Evolutionary conservation across 2,888 invertebrate species (phyloP).

Genomic region (Dichetophora obliterata): DNA sequence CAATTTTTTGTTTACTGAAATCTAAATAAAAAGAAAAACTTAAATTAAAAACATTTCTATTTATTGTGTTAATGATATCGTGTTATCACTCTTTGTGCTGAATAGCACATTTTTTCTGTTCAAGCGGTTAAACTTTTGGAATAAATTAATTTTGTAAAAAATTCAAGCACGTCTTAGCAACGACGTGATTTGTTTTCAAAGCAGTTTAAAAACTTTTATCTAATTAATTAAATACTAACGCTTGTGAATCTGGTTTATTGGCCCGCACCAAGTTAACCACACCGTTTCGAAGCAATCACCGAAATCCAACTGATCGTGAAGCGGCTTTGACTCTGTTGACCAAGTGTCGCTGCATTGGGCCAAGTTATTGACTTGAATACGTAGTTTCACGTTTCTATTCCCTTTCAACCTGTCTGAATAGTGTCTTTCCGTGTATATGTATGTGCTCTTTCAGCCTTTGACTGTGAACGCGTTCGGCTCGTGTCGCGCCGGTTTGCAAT

Average conservation of each 20-base stretch:
- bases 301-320: conserved; percentile 1
- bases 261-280: not conserved
- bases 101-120: not conserved
- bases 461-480: not conserved
- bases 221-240: not conserved
- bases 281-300: conserved; percentile 1
- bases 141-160: not conserved
- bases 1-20: not conserved
- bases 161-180: conserved; percentile 13
- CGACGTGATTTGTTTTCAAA: conserved; percentile 3
- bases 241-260: not conserved
- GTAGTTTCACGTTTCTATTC: too few species aligned
- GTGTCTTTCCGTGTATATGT: too few species aligned
- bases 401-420: too few species aligned
- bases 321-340: not conserved
- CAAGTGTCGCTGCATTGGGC: not conserved
- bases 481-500: conserved; percentile 4
- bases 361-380: too few species aligned
- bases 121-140: not conserved
- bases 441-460: too few species aligned
- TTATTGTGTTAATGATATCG: not conserved
- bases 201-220: not conserved
- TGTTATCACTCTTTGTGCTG: not conserved
- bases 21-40: not conserved
- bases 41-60: not conserved